These are phyloP conservation scores for Pelobates cultripes DNA, from an alignment of 2,797 vertebrate species.

Conservation along the genomic window DNA sequence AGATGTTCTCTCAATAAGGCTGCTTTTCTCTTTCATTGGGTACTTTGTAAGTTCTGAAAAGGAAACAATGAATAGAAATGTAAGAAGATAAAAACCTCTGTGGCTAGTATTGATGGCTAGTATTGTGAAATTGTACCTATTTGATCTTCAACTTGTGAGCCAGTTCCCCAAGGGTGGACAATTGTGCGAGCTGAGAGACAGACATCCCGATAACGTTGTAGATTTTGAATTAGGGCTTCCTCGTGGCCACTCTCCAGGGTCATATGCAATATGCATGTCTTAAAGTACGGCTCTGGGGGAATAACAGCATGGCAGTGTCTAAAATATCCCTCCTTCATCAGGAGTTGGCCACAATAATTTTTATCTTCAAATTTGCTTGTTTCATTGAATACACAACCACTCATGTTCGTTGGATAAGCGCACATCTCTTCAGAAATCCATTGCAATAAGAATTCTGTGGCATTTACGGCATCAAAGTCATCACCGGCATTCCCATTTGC, in stretches of 20 bases:
- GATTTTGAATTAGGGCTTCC: neutral
- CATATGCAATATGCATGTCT: neutral
- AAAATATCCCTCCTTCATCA: slow-evolving; percentile 74
- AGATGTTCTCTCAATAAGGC: neutral
- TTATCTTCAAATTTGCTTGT: neutral
- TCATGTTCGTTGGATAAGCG: neutral
- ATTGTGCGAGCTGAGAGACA: neutral
- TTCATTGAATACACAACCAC: neutral
- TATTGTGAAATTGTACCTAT: neutral
- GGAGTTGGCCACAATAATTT: slow-evolving; percentile 70
- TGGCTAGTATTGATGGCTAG: neutral
- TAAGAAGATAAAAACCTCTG: neutral
- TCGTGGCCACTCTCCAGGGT: neutral
- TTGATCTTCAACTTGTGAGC: neutral
- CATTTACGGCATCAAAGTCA: neutral
- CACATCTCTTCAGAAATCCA: neutral
- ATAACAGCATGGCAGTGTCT: slow-evolving; percentile 61
- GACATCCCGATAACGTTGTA: neutral
- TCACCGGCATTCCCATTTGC: neutral
- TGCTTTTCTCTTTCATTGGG: neutral
- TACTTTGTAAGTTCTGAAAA: neutral
- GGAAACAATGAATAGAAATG: neutral
- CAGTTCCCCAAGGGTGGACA: neutral
- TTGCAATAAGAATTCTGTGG: neutral
- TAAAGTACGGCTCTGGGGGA: neutral